phyloP scores from a whole-genome alignment of 2,113 vertebrate genomes.

The Kryptolebias marmoratus region DNA sequence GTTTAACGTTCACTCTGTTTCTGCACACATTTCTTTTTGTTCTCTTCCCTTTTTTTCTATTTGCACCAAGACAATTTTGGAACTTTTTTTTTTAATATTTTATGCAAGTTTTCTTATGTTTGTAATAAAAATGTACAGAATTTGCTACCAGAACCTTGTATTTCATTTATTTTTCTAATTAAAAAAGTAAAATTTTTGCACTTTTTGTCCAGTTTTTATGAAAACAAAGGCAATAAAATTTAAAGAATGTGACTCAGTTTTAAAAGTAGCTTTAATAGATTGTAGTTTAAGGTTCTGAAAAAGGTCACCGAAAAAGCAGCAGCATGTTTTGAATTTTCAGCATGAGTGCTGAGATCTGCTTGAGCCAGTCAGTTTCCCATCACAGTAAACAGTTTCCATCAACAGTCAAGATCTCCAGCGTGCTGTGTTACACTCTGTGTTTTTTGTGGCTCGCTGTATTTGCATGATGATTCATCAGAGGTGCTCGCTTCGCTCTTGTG shows the following conservation, averaged over 20 bases:
- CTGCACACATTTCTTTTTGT: slow-evolving; percentile 36
- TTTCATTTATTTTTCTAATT: slow-evolving; percentile 27
- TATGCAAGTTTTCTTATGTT: slow-evolving; percentile 76
- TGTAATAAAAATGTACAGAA: slow-evolving; percentile 82
- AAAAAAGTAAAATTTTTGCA: slow-evolving; percentile 6
- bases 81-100: slow-evolving; percentile 37
- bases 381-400: slow-evolving; percentile 44
- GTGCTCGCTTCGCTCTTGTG: slow-evolving; percentile 17
- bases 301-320: not conserved
- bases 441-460: slow-evolving; percentile 53
- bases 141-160: slow-evolving; percentile 41
- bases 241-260: not conserved
- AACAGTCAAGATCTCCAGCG: slow-evolving; percentile 21
- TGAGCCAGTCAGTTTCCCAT: slow-evolving; percentile 36
- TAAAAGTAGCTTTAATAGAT: not conserved
- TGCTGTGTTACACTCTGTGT: slow-evolving; percentile 28
- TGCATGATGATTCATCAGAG: slow-evolving; percentile 67
- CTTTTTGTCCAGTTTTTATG: not conserved
- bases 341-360: slow-evolving; percentile 8
- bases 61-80: slow-evolving; percentile 44
- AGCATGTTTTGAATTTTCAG: not conserved
- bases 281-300: not conserved
- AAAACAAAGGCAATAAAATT: not conserved
- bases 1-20: slow-evolving; percentile 25
- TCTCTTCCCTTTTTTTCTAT: slow-evolving; percentile 47